Base-by-base conservation (phyloP, 1,140 invertebrate species). In the Solenopsis invicta region DNA sequence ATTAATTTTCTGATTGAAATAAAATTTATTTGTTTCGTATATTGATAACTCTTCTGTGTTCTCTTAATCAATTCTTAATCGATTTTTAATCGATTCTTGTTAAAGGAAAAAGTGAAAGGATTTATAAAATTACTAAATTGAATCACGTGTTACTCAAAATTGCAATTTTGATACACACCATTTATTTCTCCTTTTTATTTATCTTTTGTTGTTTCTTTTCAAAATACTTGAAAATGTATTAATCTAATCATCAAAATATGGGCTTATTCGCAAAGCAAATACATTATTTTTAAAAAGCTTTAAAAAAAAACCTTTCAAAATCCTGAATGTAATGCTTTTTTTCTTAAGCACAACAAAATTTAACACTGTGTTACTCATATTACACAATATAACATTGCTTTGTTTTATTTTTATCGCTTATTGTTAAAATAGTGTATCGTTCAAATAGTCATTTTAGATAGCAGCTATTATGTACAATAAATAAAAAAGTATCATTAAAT, bases 41-140 rank as follows among this genome's bases (percentile, higher is more conserved):
- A 48, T 48, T 21, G 5, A 67, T 67, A 45, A 67, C 8, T 29
- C 8, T 48, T 69, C 41, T 24, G 13, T 41, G 4, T 21, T 45
- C 16, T 29, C 29, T 37, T 21, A 67, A 21, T 1, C 24, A 10
- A 67, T 13, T 45, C 4, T 45, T 45, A 45, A 67, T 4, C 3
- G 4, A 45, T 67, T 41, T 41, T 41, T 41, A 41, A 41, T 41
- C 18, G 29, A 29, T 29, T 29, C 2, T 10, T 21, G 10, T n/a
- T 41, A 12, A 66, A 12, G 2, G 4, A 41, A 67, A 24, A 45
- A 3, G 2, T 24, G 1, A 69, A 69, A 50, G 21, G 8, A 50
- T 69, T 13, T 48, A 29, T 69, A 50, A 69, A 69, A 69, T 69
- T 41, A 41, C 41, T 50, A 12, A 50, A 48, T 67, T 12, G 18